Base-by-base conservation (phyloP, 92 coral and sea anemone species). In the Paramuricea clavata region DNA sequence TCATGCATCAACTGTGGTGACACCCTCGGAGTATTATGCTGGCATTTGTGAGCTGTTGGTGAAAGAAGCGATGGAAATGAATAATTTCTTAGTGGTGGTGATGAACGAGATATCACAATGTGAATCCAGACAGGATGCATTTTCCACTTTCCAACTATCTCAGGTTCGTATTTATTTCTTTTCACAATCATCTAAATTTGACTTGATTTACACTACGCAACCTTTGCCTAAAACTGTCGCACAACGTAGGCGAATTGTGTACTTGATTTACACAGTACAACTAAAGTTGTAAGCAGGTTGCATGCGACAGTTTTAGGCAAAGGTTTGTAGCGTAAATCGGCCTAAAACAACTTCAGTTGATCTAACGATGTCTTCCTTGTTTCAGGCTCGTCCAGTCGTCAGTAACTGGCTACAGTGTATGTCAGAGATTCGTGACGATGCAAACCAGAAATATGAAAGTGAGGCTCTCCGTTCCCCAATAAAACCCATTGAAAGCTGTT, bases 381-480 rank as follows among this genome's bases (percentile, higher is more conserved):
- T 25, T 26, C 52, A 79, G 71, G 73, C 84, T 15, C 84, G 84
- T 25, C 54, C 72, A 5, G 65, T 65, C 7, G 36, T 79, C 73
- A 79, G 73, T 6, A 23, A 60, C 15, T 79, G 84, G 84, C 43
- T 79, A 12, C 71, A 60, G 73, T 64, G 64, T 6, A 79, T 79
- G 84, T 59, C 73, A 21, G 84, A 79, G 73, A 64, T 79, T 78
- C 83, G 83, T 11, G 69, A 78, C 61, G 57, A 22, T 10, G 21
- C 32, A 8, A 69, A 21, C 32, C 28, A 72, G 23, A 11, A 72
- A 17, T 68, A 39, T 23, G 27, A 30, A 12, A 17, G 2, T 12
- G 60, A 28, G 41, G 81, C 35, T 33, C 73, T 21, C 12, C n/a
- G 41, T 65, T 65, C 36, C 28, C 41, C 22, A 17, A 21, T 10